Conservation (phyloP, 2,113 vertebrate genomes). For the Theristicus caerulescens region DNA sequence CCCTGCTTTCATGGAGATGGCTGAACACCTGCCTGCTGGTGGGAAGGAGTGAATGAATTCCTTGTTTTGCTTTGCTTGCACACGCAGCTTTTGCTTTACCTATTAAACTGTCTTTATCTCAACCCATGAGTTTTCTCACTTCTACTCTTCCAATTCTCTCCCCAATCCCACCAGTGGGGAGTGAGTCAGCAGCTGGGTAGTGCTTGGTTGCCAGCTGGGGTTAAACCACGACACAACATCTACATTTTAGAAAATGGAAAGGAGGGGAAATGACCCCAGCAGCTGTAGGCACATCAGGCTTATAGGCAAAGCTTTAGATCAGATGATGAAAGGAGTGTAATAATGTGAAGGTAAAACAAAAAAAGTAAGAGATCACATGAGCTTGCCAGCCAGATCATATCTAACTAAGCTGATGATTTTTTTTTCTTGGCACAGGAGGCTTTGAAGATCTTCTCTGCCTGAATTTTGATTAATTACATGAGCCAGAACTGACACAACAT, state of each 20-base stretch:
- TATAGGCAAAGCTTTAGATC: neutral
- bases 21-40: no score
- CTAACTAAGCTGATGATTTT: neutral
- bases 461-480: neutral
- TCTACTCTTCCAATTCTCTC: no score
- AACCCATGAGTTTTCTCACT: no score
- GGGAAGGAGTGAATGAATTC: no score
- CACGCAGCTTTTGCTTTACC: no score
- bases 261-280: neutral
- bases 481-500: neutral
- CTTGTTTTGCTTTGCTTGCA: no score
- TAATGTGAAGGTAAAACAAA: neutral
- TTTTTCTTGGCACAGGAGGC: neutral
- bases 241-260: neutral
- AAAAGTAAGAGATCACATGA: neutral
- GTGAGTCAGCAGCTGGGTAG: no score
- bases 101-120: no score
- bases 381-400: neutral
- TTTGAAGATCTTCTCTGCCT: neutral
- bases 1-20: no score
- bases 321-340: neutral
- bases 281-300: neutral
- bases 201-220: no score
- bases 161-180: no score
- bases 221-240: neutral